A percentile compares a stretch with the other conserved stretches of the same genome.
These are phyloP conservation scores for Leontopithecus rosalia DNA, from an alignment of 2,797 vertebrate genomes.

Conservation along the genomic window DNA sequence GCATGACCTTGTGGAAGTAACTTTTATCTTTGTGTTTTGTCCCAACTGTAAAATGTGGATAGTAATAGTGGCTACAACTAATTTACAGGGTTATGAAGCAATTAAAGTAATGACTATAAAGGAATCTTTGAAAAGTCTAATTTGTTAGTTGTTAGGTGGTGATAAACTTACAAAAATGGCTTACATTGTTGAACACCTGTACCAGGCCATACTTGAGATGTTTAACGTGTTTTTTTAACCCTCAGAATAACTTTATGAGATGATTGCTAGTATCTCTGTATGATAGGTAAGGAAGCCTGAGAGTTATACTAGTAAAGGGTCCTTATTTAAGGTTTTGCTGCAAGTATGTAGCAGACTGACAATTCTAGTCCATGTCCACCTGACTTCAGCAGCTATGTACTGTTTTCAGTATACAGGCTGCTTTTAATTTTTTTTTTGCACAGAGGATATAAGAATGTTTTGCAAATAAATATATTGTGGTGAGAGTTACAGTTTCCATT, in stretches of 20 bases:
- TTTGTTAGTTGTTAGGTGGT: conserved; percentile 22
- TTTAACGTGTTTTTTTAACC: background rate
- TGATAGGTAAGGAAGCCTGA: background rate
- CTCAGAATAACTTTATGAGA: background rate
- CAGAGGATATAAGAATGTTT: background rate
- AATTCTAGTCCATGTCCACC: background rate
- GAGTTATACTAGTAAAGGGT: background rate
- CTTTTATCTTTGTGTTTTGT: conserved; percentile 1
- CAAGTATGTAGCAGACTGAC: background rate
- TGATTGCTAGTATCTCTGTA: background rate
- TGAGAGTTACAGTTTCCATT: conserved; percentile 5
- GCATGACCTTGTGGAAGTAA: background rate
- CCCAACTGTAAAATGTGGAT: background rate
- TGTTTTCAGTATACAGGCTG: background rate
- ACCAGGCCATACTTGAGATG: background rate
- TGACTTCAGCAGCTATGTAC: background rate
- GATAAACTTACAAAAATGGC: background rate
- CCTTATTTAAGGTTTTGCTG: conserved; percentile 13
- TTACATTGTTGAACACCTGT: conserved; percentile 14
- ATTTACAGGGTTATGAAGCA: background rate
- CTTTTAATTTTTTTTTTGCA: conserved; percentile 18
- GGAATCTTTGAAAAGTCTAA: background rate
- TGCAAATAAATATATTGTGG: background rate
- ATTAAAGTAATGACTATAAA: conserved; percentile 39
- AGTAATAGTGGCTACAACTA: background rate